These are phyloP conservation scores for human (Homo sapiens) DNA, from an alignment of 2,113 vertebrate genomes.

Conservation along the genomic window DNA sequence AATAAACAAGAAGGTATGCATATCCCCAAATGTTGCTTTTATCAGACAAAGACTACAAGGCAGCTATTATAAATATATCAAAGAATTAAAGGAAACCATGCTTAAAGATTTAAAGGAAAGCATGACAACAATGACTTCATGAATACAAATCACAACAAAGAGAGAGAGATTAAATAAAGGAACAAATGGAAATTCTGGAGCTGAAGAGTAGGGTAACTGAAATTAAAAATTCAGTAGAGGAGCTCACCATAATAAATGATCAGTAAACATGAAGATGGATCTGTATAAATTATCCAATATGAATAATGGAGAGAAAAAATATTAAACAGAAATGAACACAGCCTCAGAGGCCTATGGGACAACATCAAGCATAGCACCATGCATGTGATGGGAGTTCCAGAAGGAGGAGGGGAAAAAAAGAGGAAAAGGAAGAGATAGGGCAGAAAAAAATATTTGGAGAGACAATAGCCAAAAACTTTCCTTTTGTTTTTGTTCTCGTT, in stretches of 20 bases:
- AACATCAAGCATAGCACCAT: background rate
- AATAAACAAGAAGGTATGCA: slow-evolving; percentile 44
- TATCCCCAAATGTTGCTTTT: slow-evolving; percentile 7
- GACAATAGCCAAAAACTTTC: background rate
- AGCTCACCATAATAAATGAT: background rate
- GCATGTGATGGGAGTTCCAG: background rate
- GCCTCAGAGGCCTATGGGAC: background rate
- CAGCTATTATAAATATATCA: slow-evolving; percentile 12
- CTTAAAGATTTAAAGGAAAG: slow-evolving; percentile 46
- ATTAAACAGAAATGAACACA: background rate
- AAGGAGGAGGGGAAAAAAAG: background rate
- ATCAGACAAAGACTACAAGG: slow-evolving; percentile 32
- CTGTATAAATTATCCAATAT: background rate
- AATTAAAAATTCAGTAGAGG: background rate
- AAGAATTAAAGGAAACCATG: slow-evolving; percentile 17
- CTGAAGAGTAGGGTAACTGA: background rate
- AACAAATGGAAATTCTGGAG: slow-evolving; percentile 18
- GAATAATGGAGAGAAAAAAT: background rate
- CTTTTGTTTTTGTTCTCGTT: background rate
- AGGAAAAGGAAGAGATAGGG: background rate
- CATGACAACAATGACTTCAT: background rate
- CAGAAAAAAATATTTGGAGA: background rate
- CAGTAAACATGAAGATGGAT: background rate
- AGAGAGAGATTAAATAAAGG: background rate
- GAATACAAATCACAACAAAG: slow-evolving; percentile 4